Conservation (phyloP, 2,113 vertebrate genomes). For the Lanius ludovicianus region DNA sequence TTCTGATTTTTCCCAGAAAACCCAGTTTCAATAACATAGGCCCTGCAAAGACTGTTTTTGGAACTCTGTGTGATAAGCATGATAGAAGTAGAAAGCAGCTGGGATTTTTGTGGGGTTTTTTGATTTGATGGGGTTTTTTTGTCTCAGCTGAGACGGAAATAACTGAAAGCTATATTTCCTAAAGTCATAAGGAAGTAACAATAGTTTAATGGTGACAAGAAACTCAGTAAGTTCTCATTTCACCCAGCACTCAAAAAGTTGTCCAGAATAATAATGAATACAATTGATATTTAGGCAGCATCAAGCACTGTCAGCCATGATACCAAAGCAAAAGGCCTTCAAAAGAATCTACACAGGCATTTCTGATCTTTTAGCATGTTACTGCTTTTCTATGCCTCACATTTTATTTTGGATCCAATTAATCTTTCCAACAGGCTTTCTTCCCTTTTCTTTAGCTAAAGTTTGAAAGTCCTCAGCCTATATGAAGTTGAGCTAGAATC, state of each 20-base stretch:
- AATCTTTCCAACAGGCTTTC: background rate
- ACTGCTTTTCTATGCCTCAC: background rate
- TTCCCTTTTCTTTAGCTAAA: background rate
- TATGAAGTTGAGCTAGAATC: background rate
- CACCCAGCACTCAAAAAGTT: background rate
- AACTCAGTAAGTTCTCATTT: background rate
- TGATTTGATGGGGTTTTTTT: background rate
- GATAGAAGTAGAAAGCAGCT: background rate
- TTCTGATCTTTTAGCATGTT: background rate
- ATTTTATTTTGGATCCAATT: background rate
- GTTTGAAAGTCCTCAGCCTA: background rate
- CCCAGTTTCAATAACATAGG: background rate
- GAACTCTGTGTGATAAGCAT: background rate
- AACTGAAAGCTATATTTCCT: background rate
- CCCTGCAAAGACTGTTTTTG: background rate
- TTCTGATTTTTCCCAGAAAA: background rate
- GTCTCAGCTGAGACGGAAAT: background rate
- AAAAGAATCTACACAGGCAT: background rate
- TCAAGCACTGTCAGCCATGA: background rate
- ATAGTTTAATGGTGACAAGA: background rate
- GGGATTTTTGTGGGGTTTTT: background rate
- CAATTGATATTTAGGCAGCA: background rate
- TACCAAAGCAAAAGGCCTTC: background rate
- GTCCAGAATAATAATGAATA: background rate
- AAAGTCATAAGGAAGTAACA: background rate